Evolutionary conservation across 2,113 vertebrate genomes (phyloP), one percentile per base, ranked within the genome.

Genomic region (Haliaeetus leucogaster): DNA sequence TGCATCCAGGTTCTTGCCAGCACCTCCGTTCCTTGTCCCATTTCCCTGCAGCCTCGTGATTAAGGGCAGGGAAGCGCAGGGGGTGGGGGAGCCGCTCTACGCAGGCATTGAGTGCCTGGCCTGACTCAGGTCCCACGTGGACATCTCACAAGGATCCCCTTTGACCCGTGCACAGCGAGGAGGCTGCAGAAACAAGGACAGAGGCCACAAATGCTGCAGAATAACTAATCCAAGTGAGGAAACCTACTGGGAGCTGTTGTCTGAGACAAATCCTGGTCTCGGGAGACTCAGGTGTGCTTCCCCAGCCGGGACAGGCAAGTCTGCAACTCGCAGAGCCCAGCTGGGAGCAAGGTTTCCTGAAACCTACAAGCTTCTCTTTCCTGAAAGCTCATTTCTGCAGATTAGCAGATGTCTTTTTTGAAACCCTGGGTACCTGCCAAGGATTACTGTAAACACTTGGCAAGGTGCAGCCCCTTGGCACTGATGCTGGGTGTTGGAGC

Each of bases 361-460:
- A 86, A 76, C 26, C n/a, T 76, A 82, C 47, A 5, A 78, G 73
- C 61, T 82, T 55, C 84, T 89, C 80, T 86, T 95, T 93, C 94
- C 94, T 96, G 90, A 86, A 90, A 95, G 56, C 83, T 84, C 38
- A 1, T 59, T 38, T 66, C 76, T 47, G 65, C 1, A 15, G 90
- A 63, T 95, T 43, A 86, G 90, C 80, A 94, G 86, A 92, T 89
- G 93, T 86, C 91, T 96, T 90, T 96, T 94, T 93, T 74, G 77
- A 26, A 73, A 62, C 10, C 13, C 76, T 85, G 95, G 94, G 68
- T 3, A 11, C 56, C 59, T 78, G 97, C 96, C 97, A 93, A 30
- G 67, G 82, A 23, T 96, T 95, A 86, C 94, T 95, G 97, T 89
- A 97, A 97, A 45, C 88, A 14, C 96, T 91, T 96, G 96, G 96